Conservation (phyloP, 2,888 invertebrate species). For the Agrochola macilenta region DNA sequence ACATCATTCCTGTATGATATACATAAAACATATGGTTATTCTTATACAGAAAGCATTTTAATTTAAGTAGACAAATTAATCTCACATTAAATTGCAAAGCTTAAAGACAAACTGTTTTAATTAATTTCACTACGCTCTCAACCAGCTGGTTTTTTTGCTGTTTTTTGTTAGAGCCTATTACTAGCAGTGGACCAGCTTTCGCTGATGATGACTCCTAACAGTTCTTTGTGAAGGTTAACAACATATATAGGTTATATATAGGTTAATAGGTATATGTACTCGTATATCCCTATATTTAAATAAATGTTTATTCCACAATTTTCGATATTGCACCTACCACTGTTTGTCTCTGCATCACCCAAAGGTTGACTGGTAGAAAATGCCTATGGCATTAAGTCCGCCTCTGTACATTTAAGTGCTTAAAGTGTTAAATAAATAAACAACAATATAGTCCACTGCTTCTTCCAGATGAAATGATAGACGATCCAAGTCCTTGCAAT, state of each 20-base stretch:
- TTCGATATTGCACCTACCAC: too few relatives aligned
- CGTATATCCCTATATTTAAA: too few relatives aligned
- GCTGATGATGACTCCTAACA: neutral
- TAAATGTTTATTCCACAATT: too few relatives aligned
- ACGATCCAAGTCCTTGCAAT: conserved; percentile 90
- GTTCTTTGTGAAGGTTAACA: neutral
- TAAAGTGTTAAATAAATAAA: too few relatives aligned
- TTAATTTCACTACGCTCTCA: neutral
- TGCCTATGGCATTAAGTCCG: too few relatives aligned
- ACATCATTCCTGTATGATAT: neutral
- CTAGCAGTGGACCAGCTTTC: neutral
- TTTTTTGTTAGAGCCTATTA: neutral
- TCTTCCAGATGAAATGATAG: conserved; percentile 73
- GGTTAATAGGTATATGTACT: too few relatives aligned
- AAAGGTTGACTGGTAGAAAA: too few relatives aligned
- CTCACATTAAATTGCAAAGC: neutral
- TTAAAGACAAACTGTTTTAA: neutral
- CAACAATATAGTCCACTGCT: neutral
- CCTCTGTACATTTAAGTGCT: too few relatives aligned
- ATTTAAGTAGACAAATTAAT: neutral
- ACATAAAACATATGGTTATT: neutral
- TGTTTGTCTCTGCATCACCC: too few relatives aligned
- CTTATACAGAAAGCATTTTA: neutral
- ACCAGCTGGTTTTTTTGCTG: too few relatives aligned
- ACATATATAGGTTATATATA: too few relatives aligned